Base-by-base conservation (phyloP, 2,888 invertebrate genomes). In the Volucella zonaria region DNA sequence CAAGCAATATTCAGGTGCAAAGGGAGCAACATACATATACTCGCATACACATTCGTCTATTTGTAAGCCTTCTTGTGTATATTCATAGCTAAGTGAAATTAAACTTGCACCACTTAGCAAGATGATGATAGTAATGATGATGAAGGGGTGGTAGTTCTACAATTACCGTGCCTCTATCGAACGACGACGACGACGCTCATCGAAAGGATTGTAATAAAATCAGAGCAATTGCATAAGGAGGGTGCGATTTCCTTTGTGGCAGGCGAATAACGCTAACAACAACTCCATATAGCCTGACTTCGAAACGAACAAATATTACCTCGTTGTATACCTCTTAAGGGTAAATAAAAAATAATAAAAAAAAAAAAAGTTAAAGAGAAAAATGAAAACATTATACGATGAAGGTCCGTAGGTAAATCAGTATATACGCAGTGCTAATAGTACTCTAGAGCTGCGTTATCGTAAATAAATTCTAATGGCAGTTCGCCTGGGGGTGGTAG, bases 341-440 rank as follows among this genome's bases (percentile, higher is more conserved):
- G 51, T 43, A 11, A 49, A 49, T 52, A 45, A 23, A 18, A 59
- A 23, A 51, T 6, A 66, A 14, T 8, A 58, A 40, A 3, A 45
- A 3, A 14, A 43, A 40, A 67, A 66, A 18, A 64, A 31, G 6
- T 31, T 31, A 31, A 31, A 31, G 6, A 31, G 0, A 31, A 49
- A 45, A n/a, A 66, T 10, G 14, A 45, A 15, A 54, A 4, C 38
- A 9, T 14, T 64, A 62, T 51, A 54, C 1, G 61, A 31, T n/a
- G 43, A 40, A 51, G 9, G n/a, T 74, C 38, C n/a, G 51, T 58
- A 40, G 70, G 58, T 54, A 51, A 56, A 82, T 82, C 82, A 74
- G 78, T 82, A 82, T 45, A 47, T 74, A 82, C 82, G 82, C 82
- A 78, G 73, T 78, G 64, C 64, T 82, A 78, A 78, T 82, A 82